Evolutionary conservation across 2,113 vertebrate species (phyloP).

Genomic region (Hippocampus barbouri): DNA sequence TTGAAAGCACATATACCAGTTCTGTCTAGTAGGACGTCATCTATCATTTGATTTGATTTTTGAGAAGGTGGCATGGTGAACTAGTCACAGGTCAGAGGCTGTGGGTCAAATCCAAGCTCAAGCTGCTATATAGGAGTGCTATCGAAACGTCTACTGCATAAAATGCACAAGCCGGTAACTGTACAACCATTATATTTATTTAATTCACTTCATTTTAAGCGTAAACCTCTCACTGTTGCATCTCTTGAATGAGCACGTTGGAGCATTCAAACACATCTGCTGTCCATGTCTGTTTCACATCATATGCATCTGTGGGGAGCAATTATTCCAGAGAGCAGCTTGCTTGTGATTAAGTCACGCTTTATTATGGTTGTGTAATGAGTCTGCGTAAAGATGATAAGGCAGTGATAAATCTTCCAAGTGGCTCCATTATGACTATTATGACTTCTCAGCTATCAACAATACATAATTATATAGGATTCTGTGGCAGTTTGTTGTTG

Average conservation of each 20-base stretch:
- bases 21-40: not conserved
- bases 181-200: not conserved
- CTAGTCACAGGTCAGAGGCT: not conserved
- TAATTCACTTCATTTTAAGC: not conserved
- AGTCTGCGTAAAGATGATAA: constrained; percentile 73
- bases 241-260: constrained; percentile 54
- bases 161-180: not conserved
- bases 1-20: not conserved
- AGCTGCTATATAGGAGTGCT: no score
- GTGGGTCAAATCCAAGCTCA: not conserved
- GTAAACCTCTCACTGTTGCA: constrained; percentile 19
- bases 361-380: constrained; percentile 76
- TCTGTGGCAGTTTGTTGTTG: not conserved
- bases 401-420: constrained; percentile 65
- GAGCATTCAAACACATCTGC: constrained; percentile 52
- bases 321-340: constrained; percentile 74
- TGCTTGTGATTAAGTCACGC: constrained; percentile 75
- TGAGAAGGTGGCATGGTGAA: no score
- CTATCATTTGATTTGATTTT: not conserved
- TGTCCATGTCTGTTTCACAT: constrained; percentile 56
- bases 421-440: not conserved
- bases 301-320: constrained; percentile 55
- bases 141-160: no score
- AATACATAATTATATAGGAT: not conserved
- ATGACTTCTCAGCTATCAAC: constrained; percentile 2